Base-by-base conservation (phyloP, 2,888 invertebrate genomes). In the Stenoptilia bipunctidactyla region DNA sequence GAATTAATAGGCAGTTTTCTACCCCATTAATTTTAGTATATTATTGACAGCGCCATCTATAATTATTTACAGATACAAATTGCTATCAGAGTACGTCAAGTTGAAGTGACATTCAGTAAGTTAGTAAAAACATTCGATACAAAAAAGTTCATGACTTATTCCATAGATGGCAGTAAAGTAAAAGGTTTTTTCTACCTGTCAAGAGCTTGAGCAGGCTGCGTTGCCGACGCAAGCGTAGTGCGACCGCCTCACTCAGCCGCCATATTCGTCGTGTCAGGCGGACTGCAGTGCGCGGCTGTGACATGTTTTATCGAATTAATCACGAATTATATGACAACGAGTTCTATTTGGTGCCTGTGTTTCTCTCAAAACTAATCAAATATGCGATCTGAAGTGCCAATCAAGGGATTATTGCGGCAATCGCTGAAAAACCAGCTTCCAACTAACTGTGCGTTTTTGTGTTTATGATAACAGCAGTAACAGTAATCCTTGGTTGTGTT, bases 181-280 rank as follows among this genome's bases (percentile, higher is more conserved):
- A 30, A 12, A n/a, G 14, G 9, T 49, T 53, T 66, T 65, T 69
- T 66, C 64, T 76, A 76, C 74, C 73, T 73, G 74, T 48, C 53
- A 55, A 20, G 8, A 3, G 20, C 8, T 44, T 48, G 42, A 44
- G 47, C 45, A 53, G 51, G 48, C 55, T 58, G 60, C 55, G 64
- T 52, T 50, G 52, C 51, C 56, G 51, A 66, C 70, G 80, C 80
- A 79, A 71, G 80, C 82, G 80, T 82, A 82, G 82, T 83, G 77
- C 13, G 34, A 34, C 13, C 20, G 30, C 10, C 67, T 66, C 79
- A 79, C 71, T 70, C 80, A 73, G 77, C 82, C 80, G 83, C 82
- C 82, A 83, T 83, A 79, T 83, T 83, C 77, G 79, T 79, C 79
- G 80, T 77, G 79, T 80, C 80, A 71, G 74, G 66, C 79, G 77